phyloP scores from a whole-genome alignment of 2,113 vertebrate genomes.

The Nematolebias whitei region DNA sequence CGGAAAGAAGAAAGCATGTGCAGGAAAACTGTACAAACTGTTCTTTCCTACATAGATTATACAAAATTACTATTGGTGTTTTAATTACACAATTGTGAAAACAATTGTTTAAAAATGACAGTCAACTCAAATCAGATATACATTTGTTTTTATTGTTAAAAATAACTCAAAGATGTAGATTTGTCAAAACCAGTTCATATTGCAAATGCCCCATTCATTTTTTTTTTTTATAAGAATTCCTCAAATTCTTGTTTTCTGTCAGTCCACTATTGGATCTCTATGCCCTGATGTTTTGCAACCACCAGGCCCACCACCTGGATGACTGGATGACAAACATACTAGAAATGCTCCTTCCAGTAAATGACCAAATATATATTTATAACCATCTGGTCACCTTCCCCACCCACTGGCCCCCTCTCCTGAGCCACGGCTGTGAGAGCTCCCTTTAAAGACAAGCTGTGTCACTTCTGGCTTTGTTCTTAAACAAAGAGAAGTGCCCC shows the following conservation, averaged over 20 bases:
- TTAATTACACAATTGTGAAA: not conserved
- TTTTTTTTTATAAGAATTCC: slow-evolving; percentile 59
- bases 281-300: slow-evolving; percentile 71
- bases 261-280: slow-evolving; percentile 34
- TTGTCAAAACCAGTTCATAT: slow-evolving; percentile 36
- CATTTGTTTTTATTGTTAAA: too few species aligned
- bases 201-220: slow-evolving; percentile 38
- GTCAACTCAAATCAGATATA: too few species aligned
- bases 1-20: too few species aligned
- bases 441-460: slow-evolving; percentile 81
- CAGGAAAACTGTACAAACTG: not conserved
- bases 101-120: too few species aligned
- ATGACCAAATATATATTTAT: slow-evolving; percentile 84
- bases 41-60: not conserved
- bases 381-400: slow-evolving; percentile 80
- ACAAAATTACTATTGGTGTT: not conserved
- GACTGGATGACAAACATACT: slow-evolving; percentile 79
- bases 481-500: slow-evolving; percentile 82
- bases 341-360: slow-evolving; percentile 82
- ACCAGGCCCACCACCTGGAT: slow-evolving; percentile 77
- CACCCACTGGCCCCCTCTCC: slow-evolving; percentile 45
- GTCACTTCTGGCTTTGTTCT: slow-evolving; percentile 84
- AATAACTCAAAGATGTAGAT: slow-evolving; percentile 24
- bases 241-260: slow-evolving; percentile 62
- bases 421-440: slow-evolving; percentile 68